A percentile compares a stretch with the other conserved stretches of the same genome.
Conservation (phyloP, 2,113 vertebrate genomes). For the Buteo buteo region DNA sequence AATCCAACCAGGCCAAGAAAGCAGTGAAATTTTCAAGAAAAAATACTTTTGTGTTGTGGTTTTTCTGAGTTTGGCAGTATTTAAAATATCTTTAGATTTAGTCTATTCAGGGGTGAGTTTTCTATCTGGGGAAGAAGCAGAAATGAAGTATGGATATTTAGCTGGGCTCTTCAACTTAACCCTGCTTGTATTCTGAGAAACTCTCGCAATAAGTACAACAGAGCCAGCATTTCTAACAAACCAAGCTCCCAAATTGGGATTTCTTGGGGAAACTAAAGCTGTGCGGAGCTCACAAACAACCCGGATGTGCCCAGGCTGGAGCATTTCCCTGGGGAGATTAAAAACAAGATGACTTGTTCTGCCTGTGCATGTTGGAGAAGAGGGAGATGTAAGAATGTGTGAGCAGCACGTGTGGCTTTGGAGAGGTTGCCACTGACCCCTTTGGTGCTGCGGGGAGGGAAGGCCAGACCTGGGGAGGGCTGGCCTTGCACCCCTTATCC, state of each 20-base stretch:
- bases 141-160: neutral
- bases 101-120: neutral
- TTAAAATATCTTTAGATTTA: neutral
- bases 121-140: neutral
- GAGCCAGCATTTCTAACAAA: neutral
- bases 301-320: accelerated
- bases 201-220: neutral
- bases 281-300: neutral
- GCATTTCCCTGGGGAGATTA: accelerated
- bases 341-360: neutral
- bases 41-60: neutral
- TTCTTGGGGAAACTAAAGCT: neutral
- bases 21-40: neutral
- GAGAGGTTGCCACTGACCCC: neutral
- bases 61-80: neutral
- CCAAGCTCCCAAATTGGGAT: neutral
- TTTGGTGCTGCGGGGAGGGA: neutral
- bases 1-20: neutral
- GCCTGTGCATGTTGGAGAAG: neutral
- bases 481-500: accelerated
- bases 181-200: neutral
- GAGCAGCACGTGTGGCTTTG: accelerated
- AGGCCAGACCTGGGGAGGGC: neutral
- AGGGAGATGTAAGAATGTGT: no score
- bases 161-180: neutral